These are phyloP conservation scores for Xenopus laevis DNA, from an alignment of 2,113 vertebrate species.

Conservation along the genomic window DNA sequence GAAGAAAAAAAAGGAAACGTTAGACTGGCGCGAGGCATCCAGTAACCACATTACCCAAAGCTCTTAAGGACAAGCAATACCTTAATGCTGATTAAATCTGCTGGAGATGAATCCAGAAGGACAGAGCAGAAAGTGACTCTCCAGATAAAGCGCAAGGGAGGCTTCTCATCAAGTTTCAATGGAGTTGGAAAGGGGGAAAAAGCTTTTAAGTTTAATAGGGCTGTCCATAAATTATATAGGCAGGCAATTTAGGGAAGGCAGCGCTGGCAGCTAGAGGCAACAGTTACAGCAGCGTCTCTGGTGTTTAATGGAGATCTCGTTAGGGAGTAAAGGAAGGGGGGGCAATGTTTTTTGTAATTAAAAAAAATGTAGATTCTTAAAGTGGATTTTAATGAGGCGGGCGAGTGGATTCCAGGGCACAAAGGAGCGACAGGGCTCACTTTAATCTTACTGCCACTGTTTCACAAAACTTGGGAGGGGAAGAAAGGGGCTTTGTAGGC, in stretches of 20 bases:
- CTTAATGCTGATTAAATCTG: constrained; percentile 97
- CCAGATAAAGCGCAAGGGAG: constrained; percentile 83
- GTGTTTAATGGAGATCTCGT: constrained; percentile 72
- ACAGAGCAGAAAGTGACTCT: constrained; percentile 90
- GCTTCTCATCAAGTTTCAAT: constrained; percentile 94
- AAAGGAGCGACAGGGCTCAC: constrained; percentile 59
- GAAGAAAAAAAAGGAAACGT: constrained; percentile 61
- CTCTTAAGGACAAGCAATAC: constrained; percentile 95
- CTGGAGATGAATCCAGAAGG: constrained; percentile 88
- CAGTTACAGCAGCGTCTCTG: constrained; percentile 67
- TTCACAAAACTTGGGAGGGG: constrained; percentile 52
- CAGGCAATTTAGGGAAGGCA: constrained; percentile 84
- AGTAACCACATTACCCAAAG: constrained; percentile 95
- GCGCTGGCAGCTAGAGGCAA: constrained; percentile 74
- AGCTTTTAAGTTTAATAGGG: constrained; percentile 93
- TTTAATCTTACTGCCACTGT: constrained; percentile 69
- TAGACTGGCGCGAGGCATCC: constrained; percentile 83
- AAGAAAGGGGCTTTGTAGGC: constrained; percentile 20
- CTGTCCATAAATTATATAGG: constrained; percentile 92
- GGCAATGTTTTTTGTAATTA: constrained; percentile 59
- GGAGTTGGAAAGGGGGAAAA: constrained; percentile 60
- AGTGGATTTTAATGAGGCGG: constrained; percentile 79
- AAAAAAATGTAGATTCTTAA: constrained; percentile 70
- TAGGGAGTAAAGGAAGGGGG: constrained; percentile 61
- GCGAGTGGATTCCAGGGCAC: constrained; percentile 71